Percentiles rank a stretch among this genome's conserved stretches.
Evolutionary conservation across 2,113 vertebrate species (phyloP).

Genomic region (Poecile atricapillus): DNA sequence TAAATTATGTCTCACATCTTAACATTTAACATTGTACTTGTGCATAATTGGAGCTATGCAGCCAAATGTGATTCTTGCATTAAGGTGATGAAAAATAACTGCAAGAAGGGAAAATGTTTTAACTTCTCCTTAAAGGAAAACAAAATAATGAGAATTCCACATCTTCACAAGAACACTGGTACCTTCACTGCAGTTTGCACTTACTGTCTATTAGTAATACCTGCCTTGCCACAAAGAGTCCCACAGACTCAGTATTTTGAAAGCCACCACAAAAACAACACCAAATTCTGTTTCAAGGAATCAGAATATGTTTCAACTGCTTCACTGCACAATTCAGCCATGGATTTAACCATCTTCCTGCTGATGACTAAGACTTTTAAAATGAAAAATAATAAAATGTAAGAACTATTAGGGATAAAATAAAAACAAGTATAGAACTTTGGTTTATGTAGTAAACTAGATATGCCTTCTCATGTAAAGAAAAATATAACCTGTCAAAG

Average conservation of each 20-base stretch:
- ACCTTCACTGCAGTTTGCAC: not conserved
- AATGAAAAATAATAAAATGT: not conserved
- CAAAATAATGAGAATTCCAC: not conserved
- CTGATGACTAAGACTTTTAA: not conserved
- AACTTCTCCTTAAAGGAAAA: slow-evolving; percentile 11
- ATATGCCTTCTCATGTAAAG: not conserved
- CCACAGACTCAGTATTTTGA: not conserved
- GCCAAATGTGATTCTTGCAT: slow-evolving; percentile 58
- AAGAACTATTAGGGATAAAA: not conserved
- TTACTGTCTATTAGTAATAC: not conserved
- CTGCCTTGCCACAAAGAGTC: not conserved
- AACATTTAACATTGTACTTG: slow-evolving; percentile 68
- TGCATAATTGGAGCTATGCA: slow-evolving; percentile 53
- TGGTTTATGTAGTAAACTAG: not conserved
- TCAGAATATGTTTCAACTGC: not conserved
- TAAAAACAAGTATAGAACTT: not conserved
- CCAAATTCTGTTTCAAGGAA: not conserved
- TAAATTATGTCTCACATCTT: slow-evolving; percentile 70
- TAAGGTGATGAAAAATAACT: slow-evolving; percentile 63
- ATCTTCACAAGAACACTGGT: not conserved
- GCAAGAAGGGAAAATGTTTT: not conserved
- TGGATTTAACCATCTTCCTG: not conserved
- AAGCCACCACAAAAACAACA: not conserved
- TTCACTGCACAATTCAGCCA: not conserved
- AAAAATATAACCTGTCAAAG: not conserved